Evolutionary conservation across 2,113 vertebrate genomes (phyloP), one percentile per base, ranked within the genome.

Genomic region (Cryptomyrus ogoouensis): DNA sequence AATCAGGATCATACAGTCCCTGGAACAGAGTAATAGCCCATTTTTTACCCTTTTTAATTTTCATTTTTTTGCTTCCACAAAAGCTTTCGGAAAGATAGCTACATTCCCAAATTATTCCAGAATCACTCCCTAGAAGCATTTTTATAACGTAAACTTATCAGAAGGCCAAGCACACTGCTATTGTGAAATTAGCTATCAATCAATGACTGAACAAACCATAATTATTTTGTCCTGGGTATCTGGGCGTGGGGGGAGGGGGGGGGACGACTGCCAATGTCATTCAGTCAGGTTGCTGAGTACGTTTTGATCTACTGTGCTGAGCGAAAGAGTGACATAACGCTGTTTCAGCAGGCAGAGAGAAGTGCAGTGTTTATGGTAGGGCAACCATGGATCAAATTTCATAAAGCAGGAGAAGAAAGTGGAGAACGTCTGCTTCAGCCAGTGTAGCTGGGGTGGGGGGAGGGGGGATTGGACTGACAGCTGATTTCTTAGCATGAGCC

Each of bases 271-370:
- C 87, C 35, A 66, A 62, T 42, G 35, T 44, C 53, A 88, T 88
- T 56, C 47, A 44, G 53, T 88, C 87, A 46, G 87, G 52, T 88
- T 42, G 56, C 19, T 42, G 17, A n/a, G 19, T 88, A 62, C 56
- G 46, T 62, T 88, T 66, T 88, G 87, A 88, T 53, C 53, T 88
- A 58, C 52, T 66, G 53, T 42, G 49, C 85, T 53, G 27, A 87
- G 15, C 13, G 39, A n/a, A 87, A 21, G 12, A 56, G 4, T 39
- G 56, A 39, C 87, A 62, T 62, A 66, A 46, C 39, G 87, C 87
- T 17, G 56, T 66, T 44, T 58, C 53, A 88, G 87, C 88, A 88
- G 24, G 35, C 49, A 15, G 8, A 21, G 50, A 70, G 42, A 66
- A 24, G 44, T 42, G 62, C 17, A 19, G 88, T 74, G 66, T 88